phyloP scores from a whole-genome alignment of 2,113 vertebrate genomes.

The Dolichallabes microphthalmus region DNA sequence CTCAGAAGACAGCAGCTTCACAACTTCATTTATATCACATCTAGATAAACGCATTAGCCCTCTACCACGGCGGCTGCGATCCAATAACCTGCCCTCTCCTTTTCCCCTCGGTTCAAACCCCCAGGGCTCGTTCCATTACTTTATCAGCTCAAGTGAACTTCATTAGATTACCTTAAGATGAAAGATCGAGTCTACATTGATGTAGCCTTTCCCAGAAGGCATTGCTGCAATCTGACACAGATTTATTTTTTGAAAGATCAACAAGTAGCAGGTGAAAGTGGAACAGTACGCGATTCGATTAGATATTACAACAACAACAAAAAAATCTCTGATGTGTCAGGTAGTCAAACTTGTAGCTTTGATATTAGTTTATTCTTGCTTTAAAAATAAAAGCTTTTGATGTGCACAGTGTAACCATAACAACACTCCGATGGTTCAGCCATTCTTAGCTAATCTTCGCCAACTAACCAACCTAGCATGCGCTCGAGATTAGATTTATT shows the following conservation, averaged over 20 bases:
- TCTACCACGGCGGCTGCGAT: background rate
- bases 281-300: background rate
- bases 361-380: background rate
- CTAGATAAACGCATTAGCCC: background rate
- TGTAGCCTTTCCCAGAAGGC: conserved; percentile 18
- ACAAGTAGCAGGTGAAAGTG: background rate
- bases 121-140: conserved; percentile 27
- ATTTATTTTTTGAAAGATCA: background rate
- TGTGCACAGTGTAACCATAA: background rate
- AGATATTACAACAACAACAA: background rate
- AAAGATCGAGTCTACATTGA: conserved; percentile 14
- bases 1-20: background rate
- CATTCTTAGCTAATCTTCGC: background rate
- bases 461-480: background rate
- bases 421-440: background rate
- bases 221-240: conserved; percentile 27
- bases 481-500: background rate
- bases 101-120: conserved; percentile 17
- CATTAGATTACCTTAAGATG: conserved; percentile 31
- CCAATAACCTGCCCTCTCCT: conserved; percentile 22
- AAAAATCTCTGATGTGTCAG: background rate
- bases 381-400: background rate
- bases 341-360: background rate
- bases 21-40: background rate
- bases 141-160: conserved; percentile 16